Evolutionary conservation across 2,797 vertebrate genomes (phyloP).

Genomic region (Chelonia mydas): DNA sequence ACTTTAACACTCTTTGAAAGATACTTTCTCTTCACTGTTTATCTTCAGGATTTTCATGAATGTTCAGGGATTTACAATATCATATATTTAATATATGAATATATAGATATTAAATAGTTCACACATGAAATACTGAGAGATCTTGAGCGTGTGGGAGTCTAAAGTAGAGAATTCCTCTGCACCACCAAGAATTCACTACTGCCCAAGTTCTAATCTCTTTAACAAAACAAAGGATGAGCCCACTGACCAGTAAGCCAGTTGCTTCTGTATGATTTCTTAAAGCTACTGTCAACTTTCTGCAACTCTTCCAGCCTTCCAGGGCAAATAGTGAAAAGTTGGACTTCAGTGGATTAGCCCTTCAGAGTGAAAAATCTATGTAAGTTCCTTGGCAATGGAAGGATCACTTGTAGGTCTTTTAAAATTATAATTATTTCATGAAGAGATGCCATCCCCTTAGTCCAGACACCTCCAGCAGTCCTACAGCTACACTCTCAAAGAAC

Average conservation of each 20-base stretch:
- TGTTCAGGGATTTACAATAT: not conserved
- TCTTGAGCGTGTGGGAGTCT: not conserved
- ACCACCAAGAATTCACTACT: not conserved
- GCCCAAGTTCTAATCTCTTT: conserved; percentile 8
- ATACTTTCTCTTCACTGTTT: not conserved
- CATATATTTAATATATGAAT: not conserved
- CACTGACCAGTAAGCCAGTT: not conserved
- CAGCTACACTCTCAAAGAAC: not conserved
- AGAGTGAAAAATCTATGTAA: fast-evolving
- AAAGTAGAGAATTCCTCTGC: not conserved
- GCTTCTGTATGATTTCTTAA: not conserved
- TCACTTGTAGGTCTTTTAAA: not conserved
- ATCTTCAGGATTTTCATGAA: too few relatives aligned
- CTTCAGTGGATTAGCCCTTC: not conserved
- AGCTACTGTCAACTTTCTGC: not conserved
- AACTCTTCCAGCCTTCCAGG: not conserved
- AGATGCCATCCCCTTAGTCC: not conserved
- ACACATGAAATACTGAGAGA: not conserved
- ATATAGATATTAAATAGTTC: not conserved
- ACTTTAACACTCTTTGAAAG: conserved; percentile 9
- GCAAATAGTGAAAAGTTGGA: not conserved
- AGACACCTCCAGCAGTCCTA: not conserved
- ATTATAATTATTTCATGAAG: not conserved
- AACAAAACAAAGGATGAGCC: conserved; percentile 21
- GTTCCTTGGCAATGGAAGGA: not conserved